Percentiles rank a stretch among this genome's conserved stretches.
Evolutionary conservation across 1,140 invertebrate genomes (phyloP).

Genomic region (Sarcophaga peregrina): DNA sequence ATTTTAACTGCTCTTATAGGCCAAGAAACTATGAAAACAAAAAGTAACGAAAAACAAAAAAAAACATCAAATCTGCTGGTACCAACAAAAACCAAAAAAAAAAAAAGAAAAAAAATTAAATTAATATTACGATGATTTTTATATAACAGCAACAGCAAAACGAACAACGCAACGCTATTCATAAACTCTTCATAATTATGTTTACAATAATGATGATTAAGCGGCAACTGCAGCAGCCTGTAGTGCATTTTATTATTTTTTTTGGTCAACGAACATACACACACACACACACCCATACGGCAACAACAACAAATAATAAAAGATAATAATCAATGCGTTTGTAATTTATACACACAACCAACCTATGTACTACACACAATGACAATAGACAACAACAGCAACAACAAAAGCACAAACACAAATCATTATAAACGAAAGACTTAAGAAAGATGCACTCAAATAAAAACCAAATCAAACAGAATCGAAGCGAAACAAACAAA

Average conservation of each 20-base stretch:
- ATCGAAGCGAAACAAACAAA: not conserved
- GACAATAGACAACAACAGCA: not conserved
- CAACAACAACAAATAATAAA: not conserved
- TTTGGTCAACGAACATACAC: not conserved
- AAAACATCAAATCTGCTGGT: conserved; percentile 29
- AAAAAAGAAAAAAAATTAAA: too few relatives aligned
- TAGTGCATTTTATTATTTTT: conserved; percentile 62
- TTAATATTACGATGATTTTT: not conserved
- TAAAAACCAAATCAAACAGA: conserved; percentile 1
- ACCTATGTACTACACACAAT: not conserved
- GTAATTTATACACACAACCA: conserved; percentile 39
- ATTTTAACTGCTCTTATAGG: conserved; percentile 34
- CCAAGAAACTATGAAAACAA: not conserved
- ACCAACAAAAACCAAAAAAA: not conserved
- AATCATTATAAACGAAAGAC: too few relatives aligned
- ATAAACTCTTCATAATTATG: not conserved
- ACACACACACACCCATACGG: not conserved
- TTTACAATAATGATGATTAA: conserved; percentile 42
- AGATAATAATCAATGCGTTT: conserved; percentile 32
- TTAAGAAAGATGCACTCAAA: not conserved
- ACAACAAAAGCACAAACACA: too few relatives aligned
- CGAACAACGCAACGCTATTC: not conserved
- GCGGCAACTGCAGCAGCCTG: conserved; percentile 62
- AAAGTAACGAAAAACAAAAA: not conserved
- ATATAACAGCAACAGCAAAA: not conserved